phyloP scores from a whole-genome alignment of 2,113 vertebrate genomes.

The Girardinichthys multiradiatus region DNA sequence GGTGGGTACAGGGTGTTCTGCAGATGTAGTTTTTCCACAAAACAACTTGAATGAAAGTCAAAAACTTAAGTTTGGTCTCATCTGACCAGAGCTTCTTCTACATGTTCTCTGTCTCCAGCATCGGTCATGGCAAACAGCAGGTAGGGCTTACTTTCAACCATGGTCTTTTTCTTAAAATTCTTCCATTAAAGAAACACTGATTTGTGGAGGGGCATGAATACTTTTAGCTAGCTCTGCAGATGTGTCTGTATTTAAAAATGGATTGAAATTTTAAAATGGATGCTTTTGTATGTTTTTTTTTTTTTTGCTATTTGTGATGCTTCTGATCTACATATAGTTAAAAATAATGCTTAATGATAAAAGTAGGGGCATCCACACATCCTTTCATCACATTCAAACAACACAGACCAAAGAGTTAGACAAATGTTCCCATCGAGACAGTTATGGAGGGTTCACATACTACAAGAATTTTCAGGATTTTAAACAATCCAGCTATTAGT shows the following conservation, averaged over 20 bases:
- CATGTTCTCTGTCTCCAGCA: too few species aligned
- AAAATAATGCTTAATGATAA: background rate
- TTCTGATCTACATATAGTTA: background rate
- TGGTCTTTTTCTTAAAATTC: too few species aligned
- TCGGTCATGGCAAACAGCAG: too few species aligned
- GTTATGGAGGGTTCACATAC: slow-evolving; percentile 36
- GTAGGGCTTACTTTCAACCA: too few species aligned
- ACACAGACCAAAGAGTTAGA: slow-evolving; percentile 20
- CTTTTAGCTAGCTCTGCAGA: background rate
- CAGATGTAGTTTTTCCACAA: too few species aligned
- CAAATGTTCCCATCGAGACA: slow-evolving; percentile 15
- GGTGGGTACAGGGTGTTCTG: too few species aligned
- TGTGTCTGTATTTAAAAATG: background rate
- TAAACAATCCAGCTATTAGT: background rate
- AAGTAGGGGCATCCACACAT: slow-evolving; percentile 46
- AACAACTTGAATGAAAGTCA: too few species aligned
- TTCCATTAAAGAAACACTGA: too few species aligned
- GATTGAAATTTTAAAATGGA: background rate
- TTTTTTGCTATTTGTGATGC: background rate
- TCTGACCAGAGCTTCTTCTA: too few species aligned
- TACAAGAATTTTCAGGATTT: slow-evolving; percentile 44
- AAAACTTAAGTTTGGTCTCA: too few species aligned
- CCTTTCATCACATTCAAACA: slow-evolving; percentile 24
- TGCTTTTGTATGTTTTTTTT: background rate
- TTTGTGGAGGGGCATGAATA: too few species aligned